A percentile compares a stretch with the other conserved stretches of the same genome.
Conservation (phyloP, 2,113 vertebrate species). For the Microcebus jonahi region DNA sequence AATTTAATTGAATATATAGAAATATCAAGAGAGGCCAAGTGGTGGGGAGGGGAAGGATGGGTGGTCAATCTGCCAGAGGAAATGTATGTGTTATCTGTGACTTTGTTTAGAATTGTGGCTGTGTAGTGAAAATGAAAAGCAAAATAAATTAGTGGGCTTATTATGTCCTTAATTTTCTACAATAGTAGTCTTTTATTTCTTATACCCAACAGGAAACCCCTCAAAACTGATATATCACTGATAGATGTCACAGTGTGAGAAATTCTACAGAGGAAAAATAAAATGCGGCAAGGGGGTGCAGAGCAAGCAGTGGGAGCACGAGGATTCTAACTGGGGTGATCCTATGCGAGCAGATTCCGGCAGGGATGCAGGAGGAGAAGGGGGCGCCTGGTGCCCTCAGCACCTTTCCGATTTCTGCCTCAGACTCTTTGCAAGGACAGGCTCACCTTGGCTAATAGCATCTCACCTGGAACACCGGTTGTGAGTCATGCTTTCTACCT, state of each 20-base stretch:
- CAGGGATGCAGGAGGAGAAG: not conserved
- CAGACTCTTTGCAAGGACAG: not conserved
- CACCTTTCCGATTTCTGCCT: not conserved
- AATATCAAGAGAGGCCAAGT: not conserved
- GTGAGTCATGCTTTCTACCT: accelerated
- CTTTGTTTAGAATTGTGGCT: not conserved
- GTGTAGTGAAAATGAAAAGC: not conserved
- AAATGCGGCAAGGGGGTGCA: not conserved
- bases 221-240: not conserved
- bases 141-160: not conserved
- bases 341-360: not conserved
- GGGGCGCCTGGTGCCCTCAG: accelerated
- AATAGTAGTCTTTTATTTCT: accelerated
- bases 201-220: not conserved
- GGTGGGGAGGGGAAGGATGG: too few species aligned
- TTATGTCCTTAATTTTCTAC: not conserved
- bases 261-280: too few species aligned
- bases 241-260: not conserved
- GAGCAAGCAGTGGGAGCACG: accelerated
- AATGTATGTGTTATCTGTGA: not conserved
- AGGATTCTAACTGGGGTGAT: accelerated
- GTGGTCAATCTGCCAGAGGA: not conserved
- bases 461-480: not conserved
- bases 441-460: not conserved
- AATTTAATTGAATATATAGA: not conserved